phyloP scores from a whole-genome alignment of 2,797 vertebrate species.

The Tenualosa ilisha region DNA sequence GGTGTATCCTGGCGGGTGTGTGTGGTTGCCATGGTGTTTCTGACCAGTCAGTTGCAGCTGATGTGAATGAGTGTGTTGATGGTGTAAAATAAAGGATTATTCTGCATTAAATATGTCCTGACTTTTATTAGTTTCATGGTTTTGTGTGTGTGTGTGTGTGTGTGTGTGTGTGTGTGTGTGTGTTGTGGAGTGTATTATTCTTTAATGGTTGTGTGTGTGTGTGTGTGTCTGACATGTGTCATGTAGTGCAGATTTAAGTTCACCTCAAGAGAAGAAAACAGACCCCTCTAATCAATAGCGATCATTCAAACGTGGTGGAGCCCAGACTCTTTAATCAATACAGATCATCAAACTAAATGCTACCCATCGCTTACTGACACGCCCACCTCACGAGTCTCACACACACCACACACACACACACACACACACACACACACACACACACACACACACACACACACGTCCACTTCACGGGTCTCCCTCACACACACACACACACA shows the following conservation, averaged over 20 bases:
- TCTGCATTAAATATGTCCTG: slow-evolving; percentile 10
- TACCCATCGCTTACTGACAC: slow-evolving; percentile 25
- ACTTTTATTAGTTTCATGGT: background rate
- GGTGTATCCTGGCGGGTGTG: too few species aligned
- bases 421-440: background rate
- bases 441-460: background rate
- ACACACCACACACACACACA: background rate
- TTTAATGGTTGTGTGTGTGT: background rate
- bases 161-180: background rate
- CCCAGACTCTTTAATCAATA: background rate
- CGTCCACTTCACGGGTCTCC: background rate
- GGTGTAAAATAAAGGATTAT: slow-evolving; percentile 5
- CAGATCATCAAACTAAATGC: background rate
- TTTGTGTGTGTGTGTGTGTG: background rate
- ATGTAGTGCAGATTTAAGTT: background rate
- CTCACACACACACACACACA: slow-evolving; percentile 11
- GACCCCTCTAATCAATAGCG: background rate
- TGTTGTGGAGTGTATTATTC: background rate
- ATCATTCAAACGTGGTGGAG: background rate
- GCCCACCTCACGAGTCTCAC: background rate
- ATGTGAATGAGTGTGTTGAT: background rate
- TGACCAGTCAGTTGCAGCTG: background rate
- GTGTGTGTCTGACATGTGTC: background rate
- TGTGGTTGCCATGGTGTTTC: background rate
- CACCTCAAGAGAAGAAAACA: background rate